phyloP scores from a whole-genome alignment of 1,140 invertebrate genomes.

The Polypedilum pembai region DNA sequence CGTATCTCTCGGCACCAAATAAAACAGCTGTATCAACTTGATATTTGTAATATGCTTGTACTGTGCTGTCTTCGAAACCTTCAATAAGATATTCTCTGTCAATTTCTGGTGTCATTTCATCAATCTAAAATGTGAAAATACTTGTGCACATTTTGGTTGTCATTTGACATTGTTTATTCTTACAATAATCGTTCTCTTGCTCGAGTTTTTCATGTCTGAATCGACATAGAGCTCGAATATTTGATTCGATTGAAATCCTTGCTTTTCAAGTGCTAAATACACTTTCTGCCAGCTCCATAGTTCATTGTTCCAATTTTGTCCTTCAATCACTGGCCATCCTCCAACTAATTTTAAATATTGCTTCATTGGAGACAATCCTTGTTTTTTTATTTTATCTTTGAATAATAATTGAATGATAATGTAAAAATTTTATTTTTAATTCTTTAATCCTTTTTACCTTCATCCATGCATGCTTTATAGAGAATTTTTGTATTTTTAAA shows the following conservation, averaged over 20 bases:
- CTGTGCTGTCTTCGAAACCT: conserved; percentile 39
- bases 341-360: too few species aligned
- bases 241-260: conserved; percentile 27
- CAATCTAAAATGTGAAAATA: conserved; percentile 47
- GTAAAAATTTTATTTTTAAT: too few species aligned
- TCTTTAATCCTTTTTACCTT: neutral
- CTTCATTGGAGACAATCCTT: conserved; percentile 45
- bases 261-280: conserved; percentile 34
- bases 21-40: conserved; percentile 48
- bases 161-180: too few species aligned
- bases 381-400: conserved; percentile 34
- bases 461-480: conserved; percentile 37
- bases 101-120: conserved; percentile 52
- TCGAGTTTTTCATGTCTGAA: conserved; percentile 47
- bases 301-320: conserved; percentile 46
- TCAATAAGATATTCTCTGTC: conserved; percentile 51
- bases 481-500: conserved; percentile 31
- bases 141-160: too few species aligned
- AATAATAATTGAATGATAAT: too few species aligned
- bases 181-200: too few species aligned
- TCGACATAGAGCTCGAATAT: conserved; percentile 44
- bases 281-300: conserved; percentile 44
- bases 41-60: conserved; percentile 41
- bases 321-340: conserved; percentile 54
- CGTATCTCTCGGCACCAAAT: conserved; percentile 47